phyloP scores from a whole-genome alignment of 53 echinoderm and acorn worm genomes.

The Mesocentrotus franciscanus region DNA sequence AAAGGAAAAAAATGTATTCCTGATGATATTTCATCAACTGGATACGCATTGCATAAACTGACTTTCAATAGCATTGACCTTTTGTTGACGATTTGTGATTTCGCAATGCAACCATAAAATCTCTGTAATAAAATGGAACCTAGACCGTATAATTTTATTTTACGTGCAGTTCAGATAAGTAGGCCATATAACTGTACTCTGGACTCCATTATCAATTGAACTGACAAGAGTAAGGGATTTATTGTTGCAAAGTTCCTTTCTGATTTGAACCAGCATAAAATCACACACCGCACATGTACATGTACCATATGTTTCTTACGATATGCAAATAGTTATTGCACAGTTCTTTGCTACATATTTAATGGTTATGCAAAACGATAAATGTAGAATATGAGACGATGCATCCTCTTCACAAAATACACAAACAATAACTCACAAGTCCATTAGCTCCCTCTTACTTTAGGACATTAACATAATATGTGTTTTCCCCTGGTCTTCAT shows the following conservation, averaged over 20 bases:
- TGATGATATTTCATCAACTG: no score
- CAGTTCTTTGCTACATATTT: background rate
- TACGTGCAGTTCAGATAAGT: background rate
- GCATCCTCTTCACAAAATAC: background rate
- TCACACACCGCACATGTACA: background rate
- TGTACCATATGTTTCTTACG: background rate
- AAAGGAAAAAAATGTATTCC: no score
- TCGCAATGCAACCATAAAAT: no score
- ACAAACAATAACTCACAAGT: background rate
- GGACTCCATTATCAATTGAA: background rate
- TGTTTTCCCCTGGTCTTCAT: no score
- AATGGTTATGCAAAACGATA: background rate
- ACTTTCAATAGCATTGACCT: no score
- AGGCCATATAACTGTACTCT: background rate
- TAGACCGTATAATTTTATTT: background rate
- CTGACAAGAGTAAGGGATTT: background rate
- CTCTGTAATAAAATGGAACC: no score
- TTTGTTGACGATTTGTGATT: no score
- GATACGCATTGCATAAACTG: no score
- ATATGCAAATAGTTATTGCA: background rate
- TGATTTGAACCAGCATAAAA: background rate
- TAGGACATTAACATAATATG: background rate
- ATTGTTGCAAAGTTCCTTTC: constrained; percentile 16
- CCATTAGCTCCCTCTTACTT: background rate
- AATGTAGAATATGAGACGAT: background rate